Conservation (phyloP, 2,113 vertebrate species). For the Toxostoma redivivum region DNA sequence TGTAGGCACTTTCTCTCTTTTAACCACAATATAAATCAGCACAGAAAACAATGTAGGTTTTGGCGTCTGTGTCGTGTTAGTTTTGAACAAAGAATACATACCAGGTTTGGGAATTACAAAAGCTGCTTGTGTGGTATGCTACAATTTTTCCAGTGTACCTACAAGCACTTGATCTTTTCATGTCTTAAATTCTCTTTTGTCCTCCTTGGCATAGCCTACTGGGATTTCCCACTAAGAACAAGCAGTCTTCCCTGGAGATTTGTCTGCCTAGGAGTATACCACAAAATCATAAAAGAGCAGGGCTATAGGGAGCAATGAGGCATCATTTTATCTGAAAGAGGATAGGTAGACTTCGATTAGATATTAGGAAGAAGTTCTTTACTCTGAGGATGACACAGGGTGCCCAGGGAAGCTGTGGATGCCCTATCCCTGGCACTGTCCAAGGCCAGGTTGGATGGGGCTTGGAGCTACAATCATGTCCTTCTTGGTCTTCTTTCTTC, state of each 20-base stretch:
- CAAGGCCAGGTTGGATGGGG: background rate
- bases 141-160: slow-evolving; percentile 44
- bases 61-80: slow-evolving; percentile 64
- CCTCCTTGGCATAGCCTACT: background rate
- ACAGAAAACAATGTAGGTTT: slow-evolving; percentile 71
- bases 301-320: background rate
- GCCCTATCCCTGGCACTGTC: rapidly evolving
- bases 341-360: background rate
- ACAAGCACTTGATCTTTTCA: slow-evolving; percentile 15
- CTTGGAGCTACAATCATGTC: background rate
- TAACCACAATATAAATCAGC: slow-evolving; percentile 73
- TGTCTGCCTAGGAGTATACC: background rate
- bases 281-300: background rate
- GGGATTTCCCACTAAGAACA: slow-evolving; percentile 23
- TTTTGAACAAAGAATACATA: slow-evolving; percentile 68
- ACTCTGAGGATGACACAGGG: rapidly evolving
- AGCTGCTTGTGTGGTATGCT: slow-evolving; percentile 70
- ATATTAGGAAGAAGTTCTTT: background rate
- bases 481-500: background rate
- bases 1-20: slow-evolving; percentile 14
- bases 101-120: slow-evolving; percentile 65
- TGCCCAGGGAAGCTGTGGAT: background rate
- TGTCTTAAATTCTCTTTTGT: slow-evolving; percentile 8
- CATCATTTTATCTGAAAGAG: background rate
- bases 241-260: background rate